These are phyloP conservation scores for Lineus longissimus DNA, from an alignment of 1,140 invertebrate genomes.

Conservation along the genomic window DNA sequence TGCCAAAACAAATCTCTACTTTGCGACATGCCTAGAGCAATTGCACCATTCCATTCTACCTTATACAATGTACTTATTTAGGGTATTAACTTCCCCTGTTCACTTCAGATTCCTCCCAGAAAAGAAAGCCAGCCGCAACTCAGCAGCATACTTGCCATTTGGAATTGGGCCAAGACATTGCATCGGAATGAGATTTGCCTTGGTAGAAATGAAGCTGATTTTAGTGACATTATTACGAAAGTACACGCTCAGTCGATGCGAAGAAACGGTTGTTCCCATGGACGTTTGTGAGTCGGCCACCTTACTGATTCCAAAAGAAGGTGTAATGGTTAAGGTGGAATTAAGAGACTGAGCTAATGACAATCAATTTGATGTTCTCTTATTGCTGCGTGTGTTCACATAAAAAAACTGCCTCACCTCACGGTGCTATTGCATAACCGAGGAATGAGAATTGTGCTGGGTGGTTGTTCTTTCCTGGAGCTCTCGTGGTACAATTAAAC, in stretches of 20 bases:
- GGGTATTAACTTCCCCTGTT: constrained; percentile 4
- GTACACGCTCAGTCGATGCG: constrained; percentile 25
- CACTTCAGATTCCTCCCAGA: constrained; percentile 32
- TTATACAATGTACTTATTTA: too few relatives aligned
- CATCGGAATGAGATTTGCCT: constrained; percentile 49
- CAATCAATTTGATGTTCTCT: too few relatives aligned
- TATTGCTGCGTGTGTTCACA: too few relatives aligned
- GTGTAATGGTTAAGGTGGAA: neutral
- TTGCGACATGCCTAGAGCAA: too few relatives aligned
- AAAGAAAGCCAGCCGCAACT: constrained; percentile 25
- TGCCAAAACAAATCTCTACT: too few relatives aligned
- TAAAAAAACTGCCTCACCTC: too few relatives aligned
- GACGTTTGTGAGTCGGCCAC: constrained; percentile 13
- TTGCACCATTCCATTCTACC: too few relatives aligned
- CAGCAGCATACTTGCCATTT: constrained; percentile 46
- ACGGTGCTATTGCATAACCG: too few relatives aligned
- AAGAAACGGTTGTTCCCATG: constrained; percentile 16
- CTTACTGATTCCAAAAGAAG: constrained; percentile 9
- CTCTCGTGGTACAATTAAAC: too few relatives aligned
- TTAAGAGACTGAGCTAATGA: too few relatives aligned
- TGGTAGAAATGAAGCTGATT: constrained; percentile 44
- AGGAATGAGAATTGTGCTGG: too few relatives aligned
- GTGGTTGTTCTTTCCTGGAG: too few relatives aligned
- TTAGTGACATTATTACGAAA: constrained; percentile 33
- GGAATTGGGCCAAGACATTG: constrained; percentile 51